Evolutionary conservation across 2,797 vertebrate species (phyloP).

Genomic region (Premnoplex brunnescens): DNA sequence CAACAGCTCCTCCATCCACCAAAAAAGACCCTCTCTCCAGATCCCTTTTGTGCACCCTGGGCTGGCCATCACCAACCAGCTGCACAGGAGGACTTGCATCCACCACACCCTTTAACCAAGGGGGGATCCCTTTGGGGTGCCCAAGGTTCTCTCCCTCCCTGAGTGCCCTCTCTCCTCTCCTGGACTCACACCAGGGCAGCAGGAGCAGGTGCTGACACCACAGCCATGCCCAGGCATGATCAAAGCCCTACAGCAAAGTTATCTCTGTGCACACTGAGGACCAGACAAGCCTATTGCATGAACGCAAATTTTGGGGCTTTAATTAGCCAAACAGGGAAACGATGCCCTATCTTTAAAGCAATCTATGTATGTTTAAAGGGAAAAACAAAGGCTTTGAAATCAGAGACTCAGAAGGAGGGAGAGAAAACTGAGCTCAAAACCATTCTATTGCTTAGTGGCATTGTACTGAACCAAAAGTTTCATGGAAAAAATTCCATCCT

Average conservation of each 20-base stretch:
- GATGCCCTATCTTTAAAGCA: not conserved
- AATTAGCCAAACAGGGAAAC: not conserved
- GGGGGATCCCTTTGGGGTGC: not conserved
- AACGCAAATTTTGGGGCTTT: not conserved
- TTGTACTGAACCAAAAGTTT: not conserved
- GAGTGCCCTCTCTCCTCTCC: not conserved
- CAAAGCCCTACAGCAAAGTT: not conserved
- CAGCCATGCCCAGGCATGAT: not conserved
- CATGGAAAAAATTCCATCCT: not conserved
- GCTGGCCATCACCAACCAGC: not conserved
- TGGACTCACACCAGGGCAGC: not conserved
- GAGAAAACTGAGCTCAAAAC: not conserved
- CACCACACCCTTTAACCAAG: not conserved
- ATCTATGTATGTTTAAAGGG: not conserved
- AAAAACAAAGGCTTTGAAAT: not conserved
- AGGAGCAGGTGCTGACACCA: fast-evolving
- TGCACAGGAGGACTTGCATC: not conserved
- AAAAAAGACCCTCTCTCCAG: not conserved
- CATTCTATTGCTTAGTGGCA: not conserved
- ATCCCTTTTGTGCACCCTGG: not conserved
- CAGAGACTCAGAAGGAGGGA: not conserved
- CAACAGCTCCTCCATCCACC: not conserved
- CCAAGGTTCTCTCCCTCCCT: not conserved
- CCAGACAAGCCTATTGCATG: not conserved
- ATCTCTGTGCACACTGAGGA: not conserved